Conservation (phyloP, 2,888 invertebrate species). For the Agonopterix alstromeriana region DNA sequence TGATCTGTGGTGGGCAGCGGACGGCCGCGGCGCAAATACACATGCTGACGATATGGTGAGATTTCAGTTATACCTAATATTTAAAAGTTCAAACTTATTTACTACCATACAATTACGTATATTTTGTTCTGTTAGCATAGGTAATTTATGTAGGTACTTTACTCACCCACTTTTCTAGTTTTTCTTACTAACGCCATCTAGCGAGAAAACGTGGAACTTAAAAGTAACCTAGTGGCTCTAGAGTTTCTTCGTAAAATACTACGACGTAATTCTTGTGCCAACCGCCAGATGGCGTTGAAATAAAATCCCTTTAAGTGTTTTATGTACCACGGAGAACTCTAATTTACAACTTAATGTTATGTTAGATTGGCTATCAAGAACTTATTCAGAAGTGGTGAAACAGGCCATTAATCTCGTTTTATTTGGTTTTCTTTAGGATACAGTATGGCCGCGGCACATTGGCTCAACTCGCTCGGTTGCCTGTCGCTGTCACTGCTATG, state of each 20-base stretch:
- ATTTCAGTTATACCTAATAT: not conserved
- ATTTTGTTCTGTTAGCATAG: too few species aligned
- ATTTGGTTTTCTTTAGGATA: constrained; percentile 73
- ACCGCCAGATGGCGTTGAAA: constrained; percentile 38
- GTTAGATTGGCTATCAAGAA: too few species aligned
- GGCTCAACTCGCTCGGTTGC: constrained; percentile 89
- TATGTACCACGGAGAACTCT: not conserved
- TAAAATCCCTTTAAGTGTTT: not conserved
- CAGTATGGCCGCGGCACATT: constrained; percentile 90
- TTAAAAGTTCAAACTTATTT: too few species aligned
- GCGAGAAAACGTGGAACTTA: not conserved
- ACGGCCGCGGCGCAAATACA: constrained; percentile 71
- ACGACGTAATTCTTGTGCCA: constrained; percentile 20
- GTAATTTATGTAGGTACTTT: too few species aligned
- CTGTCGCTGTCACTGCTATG: constrained; percentile 85
- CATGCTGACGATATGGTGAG: constrained; percentile 89
- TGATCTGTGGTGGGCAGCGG: constrained; percentile 65
- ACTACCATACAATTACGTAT: too few species aligned
- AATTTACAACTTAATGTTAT: too few species aligned
- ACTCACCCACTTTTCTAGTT: too few species aligned
- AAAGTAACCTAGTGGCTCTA: too few species aligned
- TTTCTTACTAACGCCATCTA: constrained; percentile 18
- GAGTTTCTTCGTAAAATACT: too few species aligned
- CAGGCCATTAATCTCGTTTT: not conserved
- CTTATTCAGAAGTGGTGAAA: too few species aligned